Base-by-base conservation (phyloP, 37 sponge, comb jelly and placozoan genomes). In the Eunapius fragilis region DNA sequence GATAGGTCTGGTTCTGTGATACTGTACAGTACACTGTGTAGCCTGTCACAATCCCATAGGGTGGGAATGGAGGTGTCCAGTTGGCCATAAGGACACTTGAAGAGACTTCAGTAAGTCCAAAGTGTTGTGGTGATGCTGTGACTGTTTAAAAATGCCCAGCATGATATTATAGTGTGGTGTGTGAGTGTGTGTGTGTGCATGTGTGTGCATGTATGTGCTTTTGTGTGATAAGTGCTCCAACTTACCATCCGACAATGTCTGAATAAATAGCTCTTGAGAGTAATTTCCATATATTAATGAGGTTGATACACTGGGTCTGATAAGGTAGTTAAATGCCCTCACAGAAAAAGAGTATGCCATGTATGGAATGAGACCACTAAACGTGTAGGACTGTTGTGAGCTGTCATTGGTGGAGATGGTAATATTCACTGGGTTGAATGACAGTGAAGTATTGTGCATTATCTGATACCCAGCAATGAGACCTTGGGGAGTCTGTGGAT, bases 391-490 rank as follows among this genome's bases (percentile, higher is more conserved):
- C 35, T 85, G 90, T 50, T 74, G 41, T 34, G 67, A 69, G 9
- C 12, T 73, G 69, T 90, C 90, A 81, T 90, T 68, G 47, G 47
- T 11, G 9, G 9, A 11, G 47, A 45, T 45, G 47, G n/a, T n/a
- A n/a, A n/a, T n/a, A n/a, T 45, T 9, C 47, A 45, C 47, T 45
- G 47, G 47, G 9, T 45, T 45, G 4, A 45, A 45, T 11, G 47
- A 9, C 3, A 25, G 75, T 72, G 25, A 77, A 2, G 49, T 30
- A 14, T 75, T 45, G 67, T 69, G 37, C 2, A 41, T 33, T 41
- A 91, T 82, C 24, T 49, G 72, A 70, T 91, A 91, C 25, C 91
- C 91, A 25, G 28, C 25, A 26, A 91, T 91, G 19, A 14, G 47
- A 26, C 88, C 47, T 45, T 80, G 71, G 6, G 92, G 92, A 2